Percentiles rank a stretch among this genome's conserved stretches.
Conservation (phyloP, 2,113 vertebrate species). For the Pelvicachromis taeniatus region DNA sequence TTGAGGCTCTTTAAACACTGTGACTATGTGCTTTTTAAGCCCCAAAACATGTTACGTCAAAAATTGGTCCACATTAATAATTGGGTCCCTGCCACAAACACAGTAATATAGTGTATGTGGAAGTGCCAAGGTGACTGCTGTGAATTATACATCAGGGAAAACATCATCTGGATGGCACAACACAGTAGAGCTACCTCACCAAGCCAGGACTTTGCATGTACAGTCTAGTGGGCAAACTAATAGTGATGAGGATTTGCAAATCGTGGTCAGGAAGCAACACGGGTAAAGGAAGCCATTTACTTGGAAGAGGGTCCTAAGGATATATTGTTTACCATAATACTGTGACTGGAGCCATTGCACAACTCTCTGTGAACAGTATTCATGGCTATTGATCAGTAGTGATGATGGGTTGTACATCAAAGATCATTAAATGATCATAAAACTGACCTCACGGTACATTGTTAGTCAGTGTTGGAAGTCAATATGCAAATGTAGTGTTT, state of each 20-base stretch:
- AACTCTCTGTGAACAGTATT: not conserved
- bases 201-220: not conserved
- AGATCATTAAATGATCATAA: not conserved
- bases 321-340: not conserved
- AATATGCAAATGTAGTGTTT: not conserved
- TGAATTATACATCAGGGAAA: not conserved
- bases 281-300: not conserved
- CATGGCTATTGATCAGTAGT: not conserved
- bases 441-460: not conserved
- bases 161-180: not conserved
- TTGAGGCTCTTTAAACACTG: not conserved
- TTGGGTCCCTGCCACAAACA: not conserved
- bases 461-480: too few species aligned
- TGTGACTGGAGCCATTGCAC: not conserved
- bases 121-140: not conserved
- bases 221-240: not conserved
- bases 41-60: not conserved
- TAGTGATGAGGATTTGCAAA: not conserved
- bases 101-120: not conserved
- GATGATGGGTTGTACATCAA: not conserved
- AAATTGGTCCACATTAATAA: not conserved
- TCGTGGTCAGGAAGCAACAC: not conserved
- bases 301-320: not conserved
- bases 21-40: not conserved
- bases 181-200: not conserved